Conservation (phyloP, 2,888 invertebrate genomes). For the Gastracanthus pulcherrimus region DNA sequence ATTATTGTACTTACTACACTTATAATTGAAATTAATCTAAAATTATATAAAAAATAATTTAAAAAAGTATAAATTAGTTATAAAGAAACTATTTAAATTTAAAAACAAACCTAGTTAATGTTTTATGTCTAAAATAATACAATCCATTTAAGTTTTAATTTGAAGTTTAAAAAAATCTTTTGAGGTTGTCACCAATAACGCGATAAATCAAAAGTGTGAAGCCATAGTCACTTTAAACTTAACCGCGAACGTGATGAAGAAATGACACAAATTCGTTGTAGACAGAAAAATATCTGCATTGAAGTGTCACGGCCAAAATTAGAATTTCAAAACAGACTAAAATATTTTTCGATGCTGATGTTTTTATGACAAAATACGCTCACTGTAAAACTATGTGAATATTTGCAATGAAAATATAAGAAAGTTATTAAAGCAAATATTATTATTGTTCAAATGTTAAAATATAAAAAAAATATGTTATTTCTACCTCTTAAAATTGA, state of each 20-base stretch:
- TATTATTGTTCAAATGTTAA: too few species aligned
- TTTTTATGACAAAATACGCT: neutral
- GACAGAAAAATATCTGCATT: conserved; percentile 8
- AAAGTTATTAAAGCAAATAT: too few species aligned
- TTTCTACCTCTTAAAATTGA: too few species aligned
- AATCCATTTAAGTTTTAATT: too few species aligned
- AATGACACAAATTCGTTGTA: conserved; percentile 10
- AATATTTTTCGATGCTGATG: neutral
- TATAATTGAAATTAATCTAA: too few species aligned
- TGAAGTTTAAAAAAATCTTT: neutral
- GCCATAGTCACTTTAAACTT: neutral
- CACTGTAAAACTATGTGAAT: neutral
- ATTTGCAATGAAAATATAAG: neutral
- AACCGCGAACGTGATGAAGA: conserved; percentile 19
- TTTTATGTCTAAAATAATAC: too few species aligned
- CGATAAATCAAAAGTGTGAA: conserved; percentile 1
- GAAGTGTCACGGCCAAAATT: conserved; percentile 29
- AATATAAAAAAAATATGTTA: too few species aligned
- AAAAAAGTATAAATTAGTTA: too few species aligned
- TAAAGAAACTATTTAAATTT: too few species aligned
- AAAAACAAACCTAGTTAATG: too few species aligned
- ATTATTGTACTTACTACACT: too few species aligned
- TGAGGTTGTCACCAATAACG: neutral
- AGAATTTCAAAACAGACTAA: conserved; percentile 35
- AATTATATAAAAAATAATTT: too few species aligned